phyloP scores from a whole-genome alignment of 2,797 vertebrate species.

The Chrosomus eos region DNA sequence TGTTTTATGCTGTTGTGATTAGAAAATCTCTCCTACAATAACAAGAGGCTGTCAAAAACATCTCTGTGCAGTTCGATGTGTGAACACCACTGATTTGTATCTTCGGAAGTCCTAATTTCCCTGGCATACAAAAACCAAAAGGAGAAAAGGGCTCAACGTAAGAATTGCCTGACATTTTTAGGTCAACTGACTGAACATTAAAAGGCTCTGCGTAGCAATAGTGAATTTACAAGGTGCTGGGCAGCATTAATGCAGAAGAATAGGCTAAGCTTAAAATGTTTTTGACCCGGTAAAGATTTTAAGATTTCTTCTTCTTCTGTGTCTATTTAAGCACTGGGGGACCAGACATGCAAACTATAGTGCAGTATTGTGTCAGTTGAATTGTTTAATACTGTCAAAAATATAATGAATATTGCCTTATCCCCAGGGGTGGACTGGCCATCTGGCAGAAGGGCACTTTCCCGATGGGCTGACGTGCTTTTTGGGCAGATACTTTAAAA shows the following conservation, averaged over 20 bases:
- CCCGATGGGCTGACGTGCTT: no score
- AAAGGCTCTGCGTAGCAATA: background rate
- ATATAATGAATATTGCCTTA: background rate
- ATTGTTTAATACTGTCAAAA: background rate
- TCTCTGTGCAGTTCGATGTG: background rate
- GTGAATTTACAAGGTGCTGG: conserved; percentile 2
- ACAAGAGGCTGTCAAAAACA: conserved; percentile 4
- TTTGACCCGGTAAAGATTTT: background rate
- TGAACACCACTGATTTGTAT: background rate
- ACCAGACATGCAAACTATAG: background rate
- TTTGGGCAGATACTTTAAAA: no score
- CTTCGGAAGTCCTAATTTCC: conserved; percentile 16
- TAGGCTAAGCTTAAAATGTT: background rate
- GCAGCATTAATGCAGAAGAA: background rate
- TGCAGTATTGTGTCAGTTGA: background rate
- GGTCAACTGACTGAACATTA: conserved; percentile 41
- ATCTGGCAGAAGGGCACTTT: no score
- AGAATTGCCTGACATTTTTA: conserved; percentile 43
- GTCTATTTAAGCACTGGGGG: background rate
- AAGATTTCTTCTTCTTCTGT: background rate
- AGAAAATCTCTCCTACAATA: conserved; percentile 3
- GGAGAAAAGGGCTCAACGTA: background rate
- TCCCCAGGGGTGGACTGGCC: no score
- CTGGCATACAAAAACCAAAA: background rate
- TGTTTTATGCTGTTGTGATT: background rate